Conservation (phyloP, 2,888 invertebrate genomes). For the Cheilosia soror region DNA sequence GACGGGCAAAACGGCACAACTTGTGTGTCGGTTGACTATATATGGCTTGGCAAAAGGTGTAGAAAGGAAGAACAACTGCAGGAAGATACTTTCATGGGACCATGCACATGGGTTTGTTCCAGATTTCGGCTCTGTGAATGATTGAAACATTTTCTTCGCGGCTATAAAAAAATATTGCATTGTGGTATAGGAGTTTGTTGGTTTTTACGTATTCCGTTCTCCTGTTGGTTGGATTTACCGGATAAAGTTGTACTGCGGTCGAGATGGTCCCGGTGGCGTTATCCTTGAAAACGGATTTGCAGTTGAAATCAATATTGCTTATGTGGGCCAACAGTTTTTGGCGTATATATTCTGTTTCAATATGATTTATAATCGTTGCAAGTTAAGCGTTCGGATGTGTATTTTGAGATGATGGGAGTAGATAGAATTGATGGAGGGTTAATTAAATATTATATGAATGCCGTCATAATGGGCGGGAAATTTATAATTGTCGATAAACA, state of each 20-base stretch:
- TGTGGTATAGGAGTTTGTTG: constrained; percentile 21
- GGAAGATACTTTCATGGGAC: constrained; percentile 65
- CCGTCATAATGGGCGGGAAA: neutral
- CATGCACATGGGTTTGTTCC: constrained; percentile 65
- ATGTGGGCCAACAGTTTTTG: constrained; percentile 62
- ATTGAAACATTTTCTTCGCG: constrained; percentile 72
- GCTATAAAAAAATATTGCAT: constrained; percentile 63
- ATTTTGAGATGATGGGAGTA: neutral
- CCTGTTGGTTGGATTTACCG: constrained; percentile 43
- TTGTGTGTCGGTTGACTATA: constrained; percentile 27
- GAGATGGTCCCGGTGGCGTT: constrained; percentile 13
- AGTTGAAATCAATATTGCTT: constrained; percentile 70
- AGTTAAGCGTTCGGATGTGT: constrained; percentile 22
- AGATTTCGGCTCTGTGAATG: constrained; percentile 54
- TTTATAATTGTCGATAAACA: too few species aligned
- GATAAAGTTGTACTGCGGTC: constrained; percentile 63
- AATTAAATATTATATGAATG: neutral
- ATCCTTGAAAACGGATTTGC: constrained; percentile 69
- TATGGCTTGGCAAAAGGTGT: constrained; percentile 35
- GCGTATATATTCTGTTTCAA: constrained; percentile 48
- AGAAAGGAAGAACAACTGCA: constrained; percentile 54
- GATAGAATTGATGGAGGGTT: neutral
- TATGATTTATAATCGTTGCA: constrained; percentile 64
- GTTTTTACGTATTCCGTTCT: constrained; percentile 15
- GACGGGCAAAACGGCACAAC: constrained; percentile 42